Percentiles rank a stretch among this genome's conserved stretches.
These are phyloP conservation scores for Neomorphus geoffroyi DNA, from an alignment of 2,797 vertebrate genomes.

Conservation along the genomic window DNA sequence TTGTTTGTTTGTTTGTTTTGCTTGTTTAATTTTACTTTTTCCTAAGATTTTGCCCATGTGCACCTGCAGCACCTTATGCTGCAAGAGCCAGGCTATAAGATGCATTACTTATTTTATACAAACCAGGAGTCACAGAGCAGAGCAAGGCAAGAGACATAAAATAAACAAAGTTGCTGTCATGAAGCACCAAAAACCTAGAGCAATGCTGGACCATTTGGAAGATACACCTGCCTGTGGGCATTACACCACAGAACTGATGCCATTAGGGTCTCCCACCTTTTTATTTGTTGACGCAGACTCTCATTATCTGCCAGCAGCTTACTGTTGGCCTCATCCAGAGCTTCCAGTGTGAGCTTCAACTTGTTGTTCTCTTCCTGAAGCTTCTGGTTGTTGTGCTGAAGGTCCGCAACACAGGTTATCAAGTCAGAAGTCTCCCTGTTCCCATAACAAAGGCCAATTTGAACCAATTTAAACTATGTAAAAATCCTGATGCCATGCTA, in stretches of 20 bases:
- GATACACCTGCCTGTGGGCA: neutral
- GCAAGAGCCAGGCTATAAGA: neutral
- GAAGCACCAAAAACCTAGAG: neutral
- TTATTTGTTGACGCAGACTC: conserved; percentile 77
- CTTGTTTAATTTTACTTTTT: neutral
- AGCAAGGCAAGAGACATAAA: neutral
- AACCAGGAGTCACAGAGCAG: neutral
- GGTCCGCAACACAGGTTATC: conserved; percentile 85
- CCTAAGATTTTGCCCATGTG: neutral
- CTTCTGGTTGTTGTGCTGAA: conserved; percentile 89
- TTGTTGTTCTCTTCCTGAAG: conserved; percentile 87
- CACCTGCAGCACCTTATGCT: neutral
- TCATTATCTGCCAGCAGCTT: conserved; percentile 84
- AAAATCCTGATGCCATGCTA: neutral
- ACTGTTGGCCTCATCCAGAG: conserved; percentile 85
- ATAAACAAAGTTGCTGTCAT: neutral
- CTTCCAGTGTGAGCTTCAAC: conserved; percentile 83
- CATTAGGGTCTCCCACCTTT: conserved; percentile 70
- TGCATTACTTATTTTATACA: neutral
- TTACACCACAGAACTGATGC: neutral
- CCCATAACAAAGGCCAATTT: neutral
- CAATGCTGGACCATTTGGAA: neutral
- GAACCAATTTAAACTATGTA: neutral
- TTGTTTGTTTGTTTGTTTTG: neutral
- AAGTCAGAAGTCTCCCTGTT: conserved; percentile 88